Conservation (phyloP, 2,888 invertebrate genomes). For the Magallana nippona region DNA sequence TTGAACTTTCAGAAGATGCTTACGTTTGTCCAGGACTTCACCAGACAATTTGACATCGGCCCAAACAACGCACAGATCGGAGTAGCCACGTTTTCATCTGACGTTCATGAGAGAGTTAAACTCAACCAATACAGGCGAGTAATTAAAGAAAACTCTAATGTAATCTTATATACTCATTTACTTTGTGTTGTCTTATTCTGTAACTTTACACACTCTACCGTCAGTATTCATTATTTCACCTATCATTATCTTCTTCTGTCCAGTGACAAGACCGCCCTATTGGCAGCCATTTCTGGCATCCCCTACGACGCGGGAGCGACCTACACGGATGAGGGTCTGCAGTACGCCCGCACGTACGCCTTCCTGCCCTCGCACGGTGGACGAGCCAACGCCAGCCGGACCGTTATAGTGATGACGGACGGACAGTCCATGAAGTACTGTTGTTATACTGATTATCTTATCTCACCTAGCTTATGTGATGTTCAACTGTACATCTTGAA, state of each 20-base stretch:
- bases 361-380: slow-evolving; percentile 58
- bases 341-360: slow-evolving; percentile 55
- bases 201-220: too few relatives aligned
- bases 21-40: slow-evolving; percentile 58
- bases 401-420: slow-evolving; percentile 62
- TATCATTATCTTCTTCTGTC: neutral
- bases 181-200: too few relatives aligned
- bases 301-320: slow-evolving; percentile 58
- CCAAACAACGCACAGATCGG: slow-evolving; percentile 59
- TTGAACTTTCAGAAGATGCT: slow-evolving; percentile 60
- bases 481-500: too few relatives aligned
- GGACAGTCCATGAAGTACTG: slow-evolving; percentile 55
- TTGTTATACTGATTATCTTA: too few relatives aligned
- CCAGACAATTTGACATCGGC: slow-evolving; percentile 57
- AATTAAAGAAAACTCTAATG: too few relatives aligned
- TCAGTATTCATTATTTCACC: too few relatives aligned
- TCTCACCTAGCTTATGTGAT: too few relatives aligned
- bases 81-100: slow-evolving; percentile 59
- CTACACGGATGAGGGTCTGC: slow-evolving; percentile 59
- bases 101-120: slow-evolving; percentile 54
- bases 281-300: slow-evolving; percentile 56
- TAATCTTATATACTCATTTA: too few relatives aligned
- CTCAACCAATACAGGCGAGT: slow-evolving; percentile 54
- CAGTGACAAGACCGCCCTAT: slow-evolving; percentile 51
- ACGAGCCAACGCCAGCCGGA: slow-evolving; percentile 54